phyloP scores from a whole-genome alignment of 2,113 vertebrate genomes.

The Malurus melanocephalus region DNA sequence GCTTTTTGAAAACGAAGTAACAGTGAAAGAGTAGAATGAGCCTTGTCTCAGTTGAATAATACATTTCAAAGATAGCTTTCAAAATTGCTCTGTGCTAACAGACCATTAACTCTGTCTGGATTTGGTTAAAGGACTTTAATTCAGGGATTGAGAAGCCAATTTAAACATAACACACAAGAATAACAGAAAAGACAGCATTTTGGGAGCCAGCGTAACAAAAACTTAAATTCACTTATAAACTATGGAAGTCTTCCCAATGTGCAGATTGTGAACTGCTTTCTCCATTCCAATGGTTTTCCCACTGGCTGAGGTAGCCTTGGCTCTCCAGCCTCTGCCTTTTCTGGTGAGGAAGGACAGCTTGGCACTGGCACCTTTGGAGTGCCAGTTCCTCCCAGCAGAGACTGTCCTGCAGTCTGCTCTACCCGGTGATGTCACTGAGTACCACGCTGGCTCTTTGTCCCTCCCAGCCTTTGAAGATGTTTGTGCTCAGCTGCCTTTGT shows the following conservation, averaged over 20 bases:
- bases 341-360: background rate
- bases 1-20: background rate
- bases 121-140: background rate
- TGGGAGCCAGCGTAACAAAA: background rate
- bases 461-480: background rate
- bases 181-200: background rate
- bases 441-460: background rate
- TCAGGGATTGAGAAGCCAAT: background rate
- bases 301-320: background rate
- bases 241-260: background rate
- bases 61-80: slow-evolving; percentile 14
- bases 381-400: background rate
- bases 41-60: background rate
- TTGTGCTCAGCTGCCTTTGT: background rate
- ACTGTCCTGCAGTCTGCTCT: background rate
- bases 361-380: background rate
- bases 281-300: accelerated
- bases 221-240: background rate
- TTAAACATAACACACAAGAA: background rate
- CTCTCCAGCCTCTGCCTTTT: background rate
- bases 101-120: background rate
- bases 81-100: background rate
- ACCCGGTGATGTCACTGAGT: background rate
- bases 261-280: background rate
- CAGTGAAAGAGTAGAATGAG: background rate